These are phyloP conservation scores for Dromiciops gliroides DNA, from an alignment of 2,113 vertebrate species.

Conservation along the genomic window DNA sequence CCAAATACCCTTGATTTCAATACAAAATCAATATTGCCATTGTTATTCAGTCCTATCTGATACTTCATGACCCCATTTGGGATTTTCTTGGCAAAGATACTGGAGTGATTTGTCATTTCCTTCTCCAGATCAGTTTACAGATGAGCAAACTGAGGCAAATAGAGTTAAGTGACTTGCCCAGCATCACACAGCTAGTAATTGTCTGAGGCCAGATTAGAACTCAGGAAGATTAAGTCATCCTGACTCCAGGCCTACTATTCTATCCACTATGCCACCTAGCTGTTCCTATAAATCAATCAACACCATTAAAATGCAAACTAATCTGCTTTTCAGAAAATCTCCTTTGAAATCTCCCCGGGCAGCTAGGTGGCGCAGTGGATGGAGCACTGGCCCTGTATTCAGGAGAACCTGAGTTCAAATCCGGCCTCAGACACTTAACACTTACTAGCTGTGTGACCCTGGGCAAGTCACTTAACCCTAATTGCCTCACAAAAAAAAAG, in stretches of 20 bases:
- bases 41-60: background rate
- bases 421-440: too few relatives aligned
- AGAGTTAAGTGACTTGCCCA: background rate
- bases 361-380: too few relatives aligned
- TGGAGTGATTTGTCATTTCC: background rate
- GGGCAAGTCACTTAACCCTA: too few relatives aligned
- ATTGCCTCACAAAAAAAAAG: too few relatives aligned
- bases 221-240: background rate
- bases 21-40: background rate
- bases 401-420: too few relatives aligned
- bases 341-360: conserved; percentile 38
- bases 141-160: background rate
- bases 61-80: background rate
- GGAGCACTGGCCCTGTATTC: too few relatives aligned
- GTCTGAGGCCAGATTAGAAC: too few relatives aligned
- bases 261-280: background rate
- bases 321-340: conserved; percentile 15
- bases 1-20: background rate
- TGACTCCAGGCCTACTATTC: background rate
- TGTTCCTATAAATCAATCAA: background rate
- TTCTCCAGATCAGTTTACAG: background rate
- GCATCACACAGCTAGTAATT: background rate
- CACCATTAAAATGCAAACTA: background rate
- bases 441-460: too few relatives aligned
- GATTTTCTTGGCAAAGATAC: background rate